These are phyloP conservation scores for Brachycybe producta DNA, from an alignment of 2,888 invertebrate species.

Conservation along the genomic window DNA sequence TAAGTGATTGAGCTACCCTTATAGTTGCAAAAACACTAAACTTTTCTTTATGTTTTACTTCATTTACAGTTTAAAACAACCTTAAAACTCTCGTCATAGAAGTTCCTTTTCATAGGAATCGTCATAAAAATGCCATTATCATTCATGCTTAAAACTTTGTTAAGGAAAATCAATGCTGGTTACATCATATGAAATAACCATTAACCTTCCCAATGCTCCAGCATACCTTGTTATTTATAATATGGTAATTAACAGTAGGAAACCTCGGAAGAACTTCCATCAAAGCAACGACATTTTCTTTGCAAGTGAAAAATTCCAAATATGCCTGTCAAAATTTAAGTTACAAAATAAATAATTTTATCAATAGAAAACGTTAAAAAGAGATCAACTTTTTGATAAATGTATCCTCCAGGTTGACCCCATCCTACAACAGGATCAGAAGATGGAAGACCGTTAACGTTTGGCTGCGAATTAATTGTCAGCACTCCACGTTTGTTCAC, in stretches of 20 bases:
- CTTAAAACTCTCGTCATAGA: too few species aligned
- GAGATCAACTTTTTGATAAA: conserved; percentile 42
- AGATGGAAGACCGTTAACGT: conserved; percentile 41
- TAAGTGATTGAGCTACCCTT: too few species aligned
- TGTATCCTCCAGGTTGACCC: conserved; percentile 44
- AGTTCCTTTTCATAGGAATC: too few species aligned
- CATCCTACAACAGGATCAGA: conserved; percentile 42
- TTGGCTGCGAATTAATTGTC: conserved; percentile 47
- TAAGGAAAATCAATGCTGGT: too few species aligned
- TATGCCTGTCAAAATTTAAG: conserved; percentile 34
- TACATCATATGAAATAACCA: too few species aligned
- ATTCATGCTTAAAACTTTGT: too few species aligned
- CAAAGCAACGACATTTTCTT: conserved; percentile 36
- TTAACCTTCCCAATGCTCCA: too few species aligned
- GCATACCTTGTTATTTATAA: conserved; percentile 37
- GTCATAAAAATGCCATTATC: too few species aligned
- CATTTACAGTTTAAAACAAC: too few species aligned
- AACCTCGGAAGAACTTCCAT: conserved; percentile 37
- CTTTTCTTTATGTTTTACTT: too few species aligned
- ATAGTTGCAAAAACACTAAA: too few species aligned
- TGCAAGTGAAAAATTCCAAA: conserved; percentile 43
- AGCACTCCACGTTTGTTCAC: conserved; percentile 39
- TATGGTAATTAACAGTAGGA: conserved; percentile 42
- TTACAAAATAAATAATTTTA: neutral
- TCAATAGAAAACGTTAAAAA: neutral